Percentiles rank a stretch among this genome's conserved stretches.
phyloP scores from a whole-genome alignment of 30 jellyfish, hydroid and myxozoan species.

The Cassiopea xamachana region DNA sequence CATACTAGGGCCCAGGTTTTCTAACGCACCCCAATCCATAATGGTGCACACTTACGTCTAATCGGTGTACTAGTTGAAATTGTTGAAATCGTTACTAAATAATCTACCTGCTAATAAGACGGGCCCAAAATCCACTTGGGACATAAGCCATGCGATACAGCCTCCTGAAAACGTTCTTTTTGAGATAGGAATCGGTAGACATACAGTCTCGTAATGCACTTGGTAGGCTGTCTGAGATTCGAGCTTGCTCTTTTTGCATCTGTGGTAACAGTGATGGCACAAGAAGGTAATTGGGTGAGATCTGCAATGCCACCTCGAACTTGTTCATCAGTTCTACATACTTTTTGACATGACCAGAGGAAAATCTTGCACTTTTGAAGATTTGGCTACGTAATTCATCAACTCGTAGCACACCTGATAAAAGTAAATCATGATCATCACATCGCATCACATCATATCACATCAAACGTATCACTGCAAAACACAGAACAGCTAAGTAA shows the following conservation, averaged over 20 bases:
- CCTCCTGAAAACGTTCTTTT: conserved; percentile 72
- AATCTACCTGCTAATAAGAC: conserved; percentile 87
- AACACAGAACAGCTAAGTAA: not conserved
- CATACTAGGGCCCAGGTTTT: too few relatives aligned
- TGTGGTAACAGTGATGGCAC: conserved; percentile 95
- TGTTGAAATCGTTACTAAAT: too few relatives aligned
- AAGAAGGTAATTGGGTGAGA: conserved; percentile 79
- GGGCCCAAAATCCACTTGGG: conserved; percentile 99
- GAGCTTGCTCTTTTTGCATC: conserved; percentile 72
- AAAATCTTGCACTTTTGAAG: conserved; percentile 86
- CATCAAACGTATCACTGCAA: not conserved
- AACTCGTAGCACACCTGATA: conserved; percentile 82
- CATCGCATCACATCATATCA: not conserved
- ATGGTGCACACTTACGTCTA: too few relatives aligned
- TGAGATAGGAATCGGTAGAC: conserved; percentile 73
- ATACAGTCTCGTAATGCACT: conserved; percentile 74
- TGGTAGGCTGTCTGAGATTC: conserved; percentile 60
- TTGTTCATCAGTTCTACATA: conserved; percentile 92
- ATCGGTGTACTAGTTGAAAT: too few relatives aligned
- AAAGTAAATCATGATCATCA: not conserved
- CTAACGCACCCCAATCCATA: too few relatives aligned
- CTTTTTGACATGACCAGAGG: conserved; percentile 80
- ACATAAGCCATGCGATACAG: conserved; percentile 89
- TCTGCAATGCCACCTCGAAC: conserved; percentile 95
- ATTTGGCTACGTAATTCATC: conserved; percentile 81